These are phyloP conservation scores for Doris montereyensis DNA, from an alignment of 2,888 invertebrate genomes.

Conservation along the genomic window DNA sequence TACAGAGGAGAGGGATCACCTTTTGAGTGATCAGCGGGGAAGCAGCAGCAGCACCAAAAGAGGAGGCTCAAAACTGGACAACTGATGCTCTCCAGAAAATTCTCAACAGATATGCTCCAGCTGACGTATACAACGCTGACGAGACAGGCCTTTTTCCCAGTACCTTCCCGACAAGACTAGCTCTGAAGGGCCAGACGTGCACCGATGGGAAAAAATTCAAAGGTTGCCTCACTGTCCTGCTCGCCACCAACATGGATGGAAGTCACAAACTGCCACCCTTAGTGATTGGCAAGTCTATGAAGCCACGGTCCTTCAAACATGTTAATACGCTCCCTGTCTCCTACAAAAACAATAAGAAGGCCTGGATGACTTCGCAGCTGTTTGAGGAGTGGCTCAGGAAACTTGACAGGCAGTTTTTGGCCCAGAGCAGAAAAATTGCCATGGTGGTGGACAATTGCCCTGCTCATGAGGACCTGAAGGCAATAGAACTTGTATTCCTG, in stretches of 20 bases:
- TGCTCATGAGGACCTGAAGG: conserved; percentile 45
- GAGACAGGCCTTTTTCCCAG: background rate
- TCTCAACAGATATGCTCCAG: conserved; percentile 24
- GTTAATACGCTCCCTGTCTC: background rate
- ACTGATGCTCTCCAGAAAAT: background rate
- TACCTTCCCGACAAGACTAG: background rate
- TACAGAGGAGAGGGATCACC: conserved; percentile 14
- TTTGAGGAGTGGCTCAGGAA: conserved; percentile 28
- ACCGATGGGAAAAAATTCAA: background rate
- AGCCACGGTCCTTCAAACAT: background rate
- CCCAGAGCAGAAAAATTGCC: conserved; percentile 40
- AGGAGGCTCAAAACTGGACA: conserved; percentile 23
- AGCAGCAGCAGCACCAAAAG: conserved; percentile 11
- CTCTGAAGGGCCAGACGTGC: background rate
- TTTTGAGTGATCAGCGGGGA: conserved; percentile 21
- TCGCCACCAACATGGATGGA: background rate
- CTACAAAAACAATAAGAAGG: conserved; percentile 18
- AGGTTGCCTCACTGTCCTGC: background rate
- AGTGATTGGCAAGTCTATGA: conserved; percentile 5
- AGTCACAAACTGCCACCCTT: background rate
- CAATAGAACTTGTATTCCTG: conserved; percentile 48
- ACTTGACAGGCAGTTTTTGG: background rate
- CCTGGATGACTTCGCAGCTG: conserved; percentile 7
- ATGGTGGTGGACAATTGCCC: conserved; percentile 52
- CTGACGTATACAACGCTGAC: background rate